Percentiles rank a stretch among this genome's conserved stretches.
Evolutionary conservation across 2,113 vertebrate genomes (phyloP).

Genomic region (Craseonycteris thonglongyai): DNA sequence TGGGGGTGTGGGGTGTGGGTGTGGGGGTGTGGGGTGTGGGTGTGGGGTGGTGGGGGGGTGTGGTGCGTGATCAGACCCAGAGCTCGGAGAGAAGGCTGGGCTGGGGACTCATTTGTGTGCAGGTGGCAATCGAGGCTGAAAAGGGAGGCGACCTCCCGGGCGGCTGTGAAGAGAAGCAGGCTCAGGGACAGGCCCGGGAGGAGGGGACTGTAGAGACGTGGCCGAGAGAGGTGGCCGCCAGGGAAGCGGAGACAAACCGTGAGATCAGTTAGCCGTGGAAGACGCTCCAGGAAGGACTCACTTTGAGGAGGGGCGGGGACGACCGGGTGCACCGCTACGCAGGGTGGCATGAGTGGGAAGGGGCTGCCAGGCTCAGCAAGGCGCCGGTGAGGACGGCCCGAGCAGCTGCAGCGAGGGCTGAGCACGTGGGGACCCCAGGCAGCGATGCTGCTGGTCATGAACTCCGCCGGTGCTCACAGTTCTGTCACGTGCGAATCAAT

Average conservation of each 20-base stretch:
- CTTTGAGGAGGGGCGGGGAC: not conserved
- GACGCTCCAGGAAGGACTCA: too few relatives aligned
- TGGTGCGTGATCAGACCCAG: not conserved
- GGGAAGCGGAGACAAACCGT: not conserved
- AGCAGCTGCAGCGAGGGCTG: not conserved
- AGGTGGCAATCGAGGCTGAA: not conserved
- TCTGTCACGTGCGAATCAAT: not conserved
- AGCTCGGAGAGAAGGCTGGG: not conserved
- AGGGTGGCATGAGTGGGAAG: not conserved
- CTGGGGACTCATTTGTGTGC: not conserved
- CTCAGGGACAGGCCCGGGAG: not conserved
- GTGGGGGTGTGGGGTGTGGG: too few relatives aligned
- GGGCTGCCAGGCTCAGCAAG: not conserved
- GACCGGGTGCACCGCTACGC: not conserved
- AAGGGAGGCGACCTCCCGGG: accelerated
- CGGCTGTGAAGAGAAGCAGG: not conserved
- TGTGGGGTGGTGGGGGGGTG: too few relatives aligned
- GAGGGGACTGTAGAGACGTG: not conserved
- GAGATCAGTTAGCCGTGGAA: not conserved
- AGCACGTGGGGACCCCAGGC: not conserved
- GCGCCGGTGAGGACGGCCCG: not conserved
- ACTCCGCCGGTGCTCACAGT: not conserved
- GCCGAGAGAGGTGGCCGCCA: not conserved
- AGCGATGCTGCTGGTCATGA: not conserved
- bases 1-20: too few relatives aligned